Base-by-base conservation (phyloP, 2,113 vertebrate genomes). In the Burhinus oedicnemus region DNA sequence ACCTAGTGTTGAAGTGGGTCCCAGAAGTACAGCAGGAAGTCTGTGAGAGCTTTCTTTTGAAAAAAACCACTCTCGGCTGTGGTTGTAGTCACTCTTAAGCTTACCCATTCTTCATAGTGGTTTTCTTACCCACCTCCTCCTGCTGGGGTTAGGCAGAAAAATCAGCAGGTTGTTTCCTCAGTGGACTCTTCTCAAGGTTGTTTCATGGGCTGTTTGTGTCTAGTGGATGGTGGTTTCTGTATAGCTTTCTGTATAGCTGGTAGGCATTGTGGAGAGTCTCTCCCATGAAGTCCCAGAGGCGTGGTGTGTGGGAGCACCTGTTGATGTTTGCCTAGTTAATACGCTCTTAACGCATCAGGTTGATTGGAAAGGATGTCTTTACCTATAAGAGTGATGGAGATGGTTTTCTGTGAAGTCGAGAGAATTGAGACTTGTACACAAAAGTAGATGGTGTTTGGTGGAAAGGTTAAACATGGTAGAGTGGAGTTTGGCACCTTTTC, bases 291-390 rank as follows among this genome's bases (percentile, higher is more conserved):
- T 47, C 20, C 11, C 15, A 5, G 76, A 55, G 42, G 26, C 38
- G 15, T 6, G 23, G 42, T 61, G 4, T 52, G 22, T 34, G 78
- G 58, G 47, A 75, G 26, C 40, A 34, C 40, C n/a, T 40, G 54
- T 51, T 2, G 1, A 0, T 64, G 38, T 51, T 55, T 64, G 21
- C 40, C 22, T 40, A 22, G 70, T 30, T 70, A 9, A 30, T 23
- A 3, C 2, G 4, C 27, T 83, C 21, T 26, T 61, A 38, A n/a
- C 0, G 1, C 15, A 4, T 45, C 2, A 9, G 8, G 3, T 77
- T 75, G 62, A 3, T 44, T 34, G 51, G 30, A 52, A 57, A 62
- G 61, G 49, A 34, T 64, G 32, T 26, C 21, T 75, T 57, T 64
- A 14, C 29, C 10, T 79, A 2, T 0, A 4, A 32, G 34, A 52